These are phyloP conservation scores for Mallateleia sp. DNA, from an alignment of 2,888 invertebrate genomes.

Conservation along the genomic window DNA sequence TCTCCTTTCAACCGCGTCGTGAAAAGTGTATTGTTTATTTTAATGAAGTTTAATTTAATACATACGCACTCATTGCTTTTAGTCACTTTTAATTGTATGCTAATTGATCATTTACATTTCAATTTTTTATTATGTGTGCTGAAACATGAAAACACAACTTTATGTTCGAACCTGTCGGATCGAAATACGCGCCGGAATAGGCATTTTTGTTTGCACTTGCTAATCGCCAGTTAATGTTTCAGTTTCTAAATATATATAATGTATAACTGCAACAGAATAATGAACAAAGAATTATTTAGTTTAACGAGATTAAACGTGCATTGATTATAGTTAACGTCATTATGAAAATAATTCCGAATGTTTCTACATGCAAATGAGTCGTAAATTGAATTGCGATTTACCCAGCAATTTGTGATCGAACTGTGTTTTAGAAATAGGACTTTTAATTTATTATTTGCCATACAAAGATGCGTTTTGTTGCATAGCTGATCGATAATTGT, in stretches of 20 bases:
- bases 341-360: conserved; percentile 48
- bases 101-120: conserved; percentile 33
- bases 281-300: conserved; percentile 28
- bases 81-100: conserved; percentile 27
- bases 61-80: not conserved
- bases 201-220: conserved; percentile 19
- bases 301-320: conserved; percentile 21
- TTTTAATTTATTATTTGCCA: conserved; percentile 1
- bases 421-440: not conserved
- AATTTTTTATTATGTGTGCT: conserved; percentile 24
- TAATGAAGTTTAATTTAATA: conserved; percentile 32
- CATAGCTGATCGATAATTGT: not conserved
- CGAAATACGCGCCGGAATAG: not conserved
- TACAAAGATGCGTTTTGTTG: not conserved
- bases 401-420: conserved; percentile 22
- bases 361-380: conserved; percentile 52
- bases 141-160: conserved; percentile 21
- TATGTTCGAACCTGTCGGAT: conserved; percentile 1
- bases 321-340: conserved; percentile 39
- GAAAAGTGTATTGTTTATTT: conserved; percentile 15
- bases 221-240: conserved; percentile 48
- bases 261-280: conserved; percentile 13
- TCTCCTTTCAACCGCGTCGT: not conserved
- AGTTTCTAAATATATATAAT: conserved; percentile 25
- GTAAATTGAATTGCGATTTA: conserved; percentile 41